These are phyloP conservation scores for Ceyx cyanopectus DNA, from an alignment of 2,113 vertebrate species.

Conservation along the genomic window DNA sequence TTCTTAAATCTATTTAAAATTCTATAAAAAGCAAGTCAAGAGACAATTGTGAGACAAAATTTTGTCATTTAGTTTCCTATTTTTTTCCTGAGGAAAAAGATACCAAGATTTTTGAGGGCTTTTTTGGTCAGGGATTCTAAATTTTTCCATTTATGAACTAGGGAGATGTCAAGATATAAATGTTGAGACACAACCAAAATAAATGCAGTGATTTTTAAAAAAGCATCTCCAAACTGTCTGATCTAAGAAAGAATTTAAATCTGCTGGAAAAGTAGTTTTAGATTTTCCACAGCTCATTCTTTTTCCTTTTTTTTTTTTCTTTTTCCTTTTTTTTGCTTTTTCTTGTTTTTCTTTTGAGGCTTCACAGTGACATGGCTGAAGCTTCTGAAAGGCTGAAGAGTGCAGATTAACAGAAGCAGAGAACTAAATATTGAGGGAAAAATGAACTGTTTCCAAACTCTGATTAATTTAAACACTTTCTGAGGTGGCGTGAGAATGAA, in stretches of 20 bases:
- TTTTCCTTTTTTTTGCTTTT: not conserved
- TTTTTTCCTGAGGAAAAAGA: not conserved
- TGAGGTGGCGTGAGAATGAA: not conserved
- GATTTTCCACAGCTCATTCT: fast-evolving
- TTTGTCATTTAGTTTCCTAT: not conserved
- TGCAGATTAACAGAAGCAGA: not conserved
- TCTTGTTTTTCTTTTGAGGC: not conserved
- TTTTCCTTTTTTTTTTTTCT: not conserved
- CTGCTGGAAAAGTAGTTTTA: not conserved
- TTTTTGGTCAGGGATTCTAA: not conserved
- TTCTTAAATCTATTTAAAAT: not conserved
- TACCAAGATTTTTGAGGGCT: not conserved
- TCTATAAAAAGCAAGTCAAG: no score
- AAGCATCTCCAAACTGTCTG: fast-evolving
- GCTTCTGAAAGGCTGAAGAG: constrained; percentile 17
- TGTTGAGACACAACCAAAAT: not conserved
- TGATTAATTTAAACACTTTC: not conserved
- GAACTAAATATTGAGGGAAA: not conserved
- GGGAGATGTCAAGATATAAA: not conserved
- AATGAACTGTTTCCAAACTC: not conserved
- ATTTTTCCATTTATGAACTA: not conserved
- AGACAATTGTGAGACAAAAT: not conserved
- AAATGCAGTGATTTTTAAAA: not conserved
- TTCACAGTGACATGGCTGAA: constrained; percentile 26
- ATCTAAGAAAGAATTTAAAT: not conserved